Percentiles rank a stretch among this genome's conserved stretches.
phyloP scores from a whole-genome alignment of 2,113 vertebrate genomes.

The Prinia subflava region DNA sequence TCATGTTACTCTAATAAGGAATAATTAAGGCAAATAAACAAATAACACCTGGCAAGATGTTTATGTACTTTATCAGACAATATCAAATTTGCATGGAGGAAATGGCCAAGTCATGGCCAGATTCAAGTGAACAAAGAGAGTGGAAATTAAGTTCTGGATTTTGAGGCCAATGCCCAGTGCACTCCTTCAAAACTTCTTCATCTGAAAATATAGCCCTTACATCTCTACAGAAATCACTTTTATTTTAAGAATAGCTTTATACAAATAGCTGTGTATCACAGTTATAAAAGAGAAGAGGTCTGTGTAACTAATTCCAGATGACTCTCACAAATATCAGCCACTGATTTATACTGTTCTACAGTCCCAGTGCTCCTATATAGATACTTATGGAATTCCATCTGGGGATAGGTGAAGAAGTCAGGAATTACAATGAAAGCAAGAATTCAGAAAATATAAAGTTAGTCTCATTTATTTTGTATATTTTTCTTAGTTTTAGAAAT shows the following conservation, averaged over 20 bases:
- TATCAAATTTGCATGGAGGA: neutral
- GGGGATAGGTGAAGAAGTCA: neutral
- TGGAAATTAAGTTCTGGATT: neutral
- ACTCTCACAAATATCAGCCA: neutral
- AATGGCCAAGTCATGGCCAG: neutral
- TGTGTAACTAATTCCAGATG: neutral
- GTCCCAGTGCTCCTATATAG: neutral
- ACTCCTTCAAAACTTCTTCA: neutral
- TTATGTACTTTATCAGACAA: neutral
- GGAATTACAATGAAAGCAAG: neutral
- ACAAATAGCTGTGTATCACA: neutral
- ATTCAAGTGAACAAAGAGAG: neutral
- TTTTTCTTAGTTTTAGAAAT: conserved; percentile 20
- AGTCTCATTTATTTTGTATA: neutral
- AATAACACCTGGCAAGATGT: neutral
- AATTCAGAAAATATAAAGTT: neutral
- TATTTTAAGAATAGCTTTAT: neutral
- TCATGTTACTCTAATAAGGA: neutral
- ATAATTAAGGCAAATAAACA: neutral
- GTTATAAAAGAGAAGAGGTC: neutral
- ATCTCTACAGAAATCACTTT: neutral
- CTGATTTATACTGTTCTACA: neutral
- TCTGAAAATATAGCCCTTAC: neutral
- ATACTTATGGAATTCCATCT: neutral
- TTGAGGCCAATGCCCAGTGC: neutral